phyloP scores from a whole-genome alignment of 2,888 invertebrate species.

The Gerris lacustris region DNA sequence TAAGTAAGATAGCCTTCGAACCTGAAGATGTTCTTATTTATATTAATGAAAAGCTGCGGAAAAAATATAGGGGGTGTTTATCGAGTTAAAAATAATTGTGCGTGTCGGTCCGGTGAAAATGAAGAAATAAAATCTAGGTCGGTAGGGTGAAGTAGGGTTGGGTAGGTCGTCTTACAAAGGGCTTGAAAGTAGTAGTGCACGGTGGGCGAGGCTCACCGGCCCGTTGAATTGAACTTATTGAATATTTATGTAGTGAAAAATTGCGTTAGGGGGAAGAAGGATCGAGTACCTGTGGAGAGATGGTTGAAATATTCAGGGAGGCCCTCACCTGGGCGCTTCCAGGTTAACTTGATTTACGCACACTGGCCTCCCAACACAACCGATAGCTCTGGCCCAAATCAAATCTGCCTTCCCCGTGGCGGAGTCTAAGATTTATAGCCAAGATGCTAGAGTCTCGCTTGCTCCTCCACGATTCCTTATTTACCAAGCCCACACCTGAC shows the following conservation, averaged over 20 bases:
- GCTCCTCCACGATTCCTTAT: too few relatives aligned
- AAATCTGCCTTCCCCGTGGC: not conserved
- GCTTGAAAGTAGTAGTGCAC: too few relatives aligned
- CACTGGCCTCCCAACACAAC: not conserved
- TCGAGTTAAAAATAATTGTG: not conserved
- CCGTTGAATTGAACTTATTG: not conserved
- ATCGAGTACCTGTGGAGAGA: not conserved
- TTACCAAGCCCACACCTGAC: too few relatives aligned
- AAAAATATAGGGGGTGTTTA: too few relatives aligned
- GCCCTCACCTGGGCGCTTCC: not conserved
- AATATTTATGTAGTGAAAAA: constrained; percentile 1
- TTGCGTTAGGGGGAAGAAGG: not conserved
- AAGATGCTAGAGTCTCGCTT: too few relatives aligned
- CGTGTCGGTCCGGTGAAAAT: not conserved
- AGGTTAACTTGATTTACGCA: not conserved
- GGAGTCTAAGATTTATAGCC: not conserved
- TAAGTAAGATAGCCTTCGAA: too few relatives aligned
- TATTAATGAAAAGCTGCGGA: too few relatives aligned
- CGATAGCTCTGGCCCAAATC: not conserved
- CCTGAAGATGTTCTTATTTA: too few relatives aligned
- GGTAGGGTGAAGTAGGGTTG: not conserved
- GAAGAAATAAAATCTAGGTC: not conserved
- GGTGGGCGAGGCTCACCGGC: not conserved
- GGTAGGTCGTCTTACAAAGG: not conserved
- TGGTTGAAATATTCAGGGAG: too few relatives aligned